phyloP scores from a whole-genome alignment of 2,113 vertebrate genomes.

The Sorex araneus region DNA sequence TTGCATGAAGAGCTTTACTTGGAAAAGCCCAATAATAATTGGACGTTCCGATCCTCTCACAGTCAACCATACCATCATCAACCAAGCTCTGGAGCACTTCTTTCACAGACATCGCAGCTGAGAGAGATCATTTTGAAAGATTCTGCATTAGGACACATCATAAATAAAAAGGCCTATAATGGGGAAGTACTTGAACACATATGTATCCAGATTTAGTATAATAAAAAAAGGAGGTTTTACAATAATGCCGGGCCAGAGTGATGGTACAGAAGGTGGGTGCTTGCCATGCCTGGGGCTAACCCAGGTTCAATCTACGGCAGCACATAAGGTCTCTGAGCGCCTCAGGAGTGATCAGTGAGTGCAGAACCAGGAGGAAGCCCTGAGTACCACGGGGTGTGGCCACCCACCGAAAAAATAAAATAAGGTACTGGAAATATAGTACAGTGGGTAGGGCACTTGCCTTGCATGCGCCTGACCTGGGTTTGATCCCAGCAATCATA shows the following conservation, averaged over 20 bases:
- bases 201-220: background rate
- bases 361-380: too few species aligned
- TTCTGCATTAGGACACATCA: constrained; percentile 30
- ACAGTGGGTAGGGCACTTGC: too few species aligned
- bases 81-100: constrained; percentile 98
- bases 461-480: too few species aligned
- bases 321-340: too few species aligned
- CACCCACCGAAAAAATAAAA: too few species aligned
- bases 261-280: too few species aligned
- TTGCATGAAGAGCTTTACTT: constrained; percentile 95
- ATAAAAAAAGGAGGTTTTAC: constrained; percentile 43
- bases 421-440: too few species aligned
- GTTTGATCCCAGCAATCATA: too few species aligned
- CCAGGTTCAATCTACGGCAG: too few species aligned
- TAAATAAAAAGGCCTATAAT: constrained; percentile 41
- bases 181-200: background rate
- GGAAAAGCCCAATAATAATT: constrained; percentile 99
- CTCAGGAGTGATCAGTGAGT: too few species aligned
- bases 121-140: constrained; percentile 46
- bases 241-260: background rate
- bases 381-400: too few species aligned
- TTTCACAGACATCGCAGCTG: constrained; percentile 97
- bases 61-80: constrained; percentile 98
- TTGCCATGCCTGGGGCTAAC: too few species aligned
- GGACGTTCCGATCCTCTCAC: constrained; percentile 96